Base-by-base conservation (phyloP, 2,888 invertebrate genomes). In the Willowsia nigromaculata region DNA sequence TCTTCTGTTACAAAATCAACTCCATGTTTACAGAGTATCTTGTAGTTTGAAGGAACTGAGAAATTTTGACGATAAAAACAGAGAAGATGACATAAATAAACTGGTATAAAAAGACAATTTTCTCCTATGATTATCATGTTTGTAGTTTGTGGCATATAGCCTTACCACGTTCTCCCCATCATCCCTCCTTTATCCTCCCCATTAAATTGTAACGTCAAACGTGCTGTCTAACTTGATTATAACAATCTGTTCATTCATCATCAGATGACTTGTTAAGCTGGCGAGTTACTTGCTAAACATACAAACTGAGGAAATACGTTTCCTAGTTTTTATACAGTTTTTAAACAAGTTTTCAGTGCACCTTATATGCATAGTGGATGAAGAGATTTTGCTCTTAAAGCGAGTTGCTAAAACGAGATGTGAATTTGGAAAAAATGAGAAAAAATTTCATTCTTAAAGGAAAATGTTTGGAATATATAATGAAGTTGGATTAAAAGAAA, bases 191-290 rank as follows among this genome's bases (percentile, higher is more conserved):
- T 25, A 43, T 71, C 71, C 71, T 65, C n/a, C 43, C 33, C 62
- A 81, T 82, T 50, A 82, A 82, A 65, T 50, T 68, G 68, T 71
- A 68, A 53, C n/a, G n/a, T n/a, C n/a, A n/a, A n/a, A n/a, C 53
- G 43, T 56, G 37, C 71, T n/a, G 68, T 53, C 71, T 71, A 71
- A 84, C 84, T 71, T 84, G 53, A 84, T 71, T 84, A 84, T 71
- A 56, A 53, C 50, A 76, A 53, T 84, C 84, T 59, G 68, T 84
- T 84, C 71, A 84, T 53, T 84, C 56, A 71, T 76, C 76, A 76
- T 76, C 13, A 22, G 13, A 47, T 25, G 25, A 74, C 43, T 47
- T 47, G 22, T 74, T 74, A 47, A 47, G 27, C 74, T 33, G 11
- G 76, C 1, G 9, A 22, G 50, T 33, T 43, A 27, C 47, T 47